A percentile compares a stretch with the other conserved stretches of the same genome.
phyloP scores from a whole-genome alignment of 2,888 invertebrate genomes.

The Conistra vaccinii region DNA sequence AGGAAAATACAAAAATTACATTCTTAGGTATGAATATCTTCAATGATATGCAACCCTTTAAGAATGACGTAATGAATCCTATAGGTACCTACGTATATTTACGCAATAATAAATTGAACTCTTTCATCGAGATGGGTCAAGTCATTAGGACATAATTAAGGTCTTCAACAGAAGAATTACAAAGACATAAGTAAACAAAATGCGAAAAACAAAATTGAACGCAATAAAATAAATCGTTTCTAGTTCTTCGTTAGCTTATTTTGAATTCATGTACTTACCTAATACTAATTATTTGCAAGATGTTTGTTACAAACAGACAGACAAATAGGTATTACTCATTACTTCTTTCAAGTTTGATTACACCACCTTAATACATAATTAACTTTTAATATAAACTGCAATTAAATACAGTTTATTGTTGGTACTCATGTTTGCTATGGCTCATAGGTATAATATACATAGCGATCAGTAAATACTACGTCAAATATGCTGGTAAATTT shows the following conservation, averaged over 20 bases:
- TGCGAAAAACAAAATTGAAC: constrained; percentile 22
- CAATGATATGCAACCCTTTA: constrained; percentile 8
- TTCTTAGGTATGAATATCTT: background rate
- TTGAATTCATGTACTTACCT: background rate
- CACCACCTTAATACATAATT: constrained; percentile 31
- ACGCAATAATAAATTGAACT: constrained; percentile 15
- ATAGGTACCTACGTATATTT: background rate
- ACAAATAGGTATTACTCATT: background rate
- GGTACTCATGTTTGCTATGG: constrained; percentile 27
- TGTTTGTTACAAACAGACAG: background rate
- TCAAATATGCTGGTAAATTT: constrained; percentile 38
- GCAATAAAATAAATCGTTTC: constrained; percentile 16
- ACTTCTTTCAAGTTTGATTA: background rate
- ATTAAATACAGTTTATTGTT: constrained; percentile 46
- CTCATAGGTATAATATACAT: constrained; percentile 12
- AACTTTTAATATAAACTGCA: constrained; percentile 31
- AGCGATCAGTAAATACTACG: constrained; percentile 52
- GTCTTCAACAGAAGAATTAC: constrained; percentile 10
- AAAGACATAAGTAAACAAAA: background rate
- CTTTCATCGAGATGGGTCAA: constrained; percentile 26
- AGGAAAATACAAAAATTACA: background rate
- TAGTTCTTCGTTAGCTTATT: background rate
- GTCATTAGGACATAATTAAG: constrained; percentile 15
- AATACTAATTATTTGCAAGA: background rate
- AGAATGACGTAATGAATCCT: background rate